A percentile compares a stretch with the other conserved stretches of the same genome.
Evolutionary conservation across 2,113 vertebrate genomes (phyloP).

Genomic region (Bubo blakistoni): DNA sequence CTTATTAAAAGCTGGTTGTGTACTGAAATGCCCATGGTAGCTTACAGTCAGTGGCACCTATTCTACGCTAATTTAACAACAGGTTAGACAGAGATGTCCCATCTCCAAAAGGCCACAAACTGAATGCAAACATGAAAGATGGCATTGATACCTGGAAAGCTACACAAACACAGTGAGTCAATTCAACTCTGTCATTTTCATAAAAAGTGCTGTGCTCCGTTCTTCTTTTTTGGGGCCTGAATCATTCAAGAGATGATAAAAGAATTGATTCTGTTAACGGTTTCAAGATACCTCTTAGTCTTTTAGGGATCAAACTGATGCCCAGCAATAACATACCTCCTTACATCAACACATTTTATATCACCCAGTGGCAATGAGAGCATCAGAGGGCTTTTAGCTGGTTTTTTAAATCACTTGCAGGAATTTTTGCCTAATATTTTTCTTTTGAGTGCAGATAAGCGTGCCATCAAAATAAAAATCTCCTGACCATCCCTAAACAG

Average conservation of each 20-base stretch:
- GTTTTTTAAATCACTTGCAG: slow-evolving; percentile 23
- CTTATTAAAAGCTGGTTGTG: background rate
- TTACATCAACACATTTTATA: slow-evolving; percentile 42
- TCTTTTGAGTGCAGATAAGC: background rate
- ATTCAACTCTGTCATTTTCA: slow-evolving; percentile 33
- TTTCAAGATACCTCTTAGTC: slow-evolving; percentile 45
- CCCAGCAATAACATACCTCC: slow-evolving; percentile 53
- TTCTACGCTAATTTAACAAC: background rate
- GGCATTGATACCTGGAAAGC: background rate
- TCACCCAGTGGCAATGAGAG: slow-evolving; percentile 35
- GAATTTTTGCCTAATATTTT: slow-evolving; percentile 7
- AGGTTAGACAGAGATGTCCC: background rate
- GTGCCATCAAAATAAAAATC: background rate
- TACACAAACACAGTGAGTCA: background rate
- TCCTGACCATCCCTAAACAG: background rate
- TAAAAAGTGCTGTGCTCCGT: background rate
- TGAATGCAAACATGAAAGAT: background rate
- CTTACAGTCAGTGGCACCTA: background rate
- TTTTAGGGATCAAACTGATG: slow-evolving; percentile 61
- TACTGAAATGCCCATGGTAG: background rate
- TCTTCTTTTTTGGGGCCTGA: background rate
- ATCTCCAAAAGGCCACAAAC: background rate
- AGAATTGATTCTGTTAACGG: slow-evolving; percentile 47
- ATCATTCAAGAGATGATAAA: background rate
- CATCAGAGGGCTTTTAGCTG: slow-evolving; percentile 45